Evolutionary conservation across 1,140 invertebrate species (phyloP).

Genomic region (Oryzaephilus surinamensis): DNA sequence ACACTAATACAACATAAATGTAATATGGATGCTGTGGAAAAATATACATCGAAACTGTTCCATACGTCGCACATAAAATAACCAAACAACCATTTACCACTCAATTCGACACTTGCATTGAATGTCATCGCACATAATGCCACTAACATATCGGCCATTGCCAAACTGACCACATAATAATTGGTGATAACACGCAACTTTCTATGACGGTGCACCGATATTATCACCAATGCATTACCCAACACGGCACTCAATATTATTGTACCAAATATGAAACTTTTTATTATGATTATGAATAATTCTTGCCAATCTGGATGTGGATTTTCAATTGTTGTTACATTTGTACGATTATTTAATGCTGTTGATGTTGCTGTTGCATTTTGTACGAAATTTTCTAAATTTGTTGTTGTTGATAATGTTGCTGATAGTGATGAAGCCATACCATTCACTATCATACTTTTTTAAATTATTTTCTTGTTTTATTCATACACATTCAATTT

Average conservation of each 20-base stretch:
- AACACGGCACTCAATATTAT: constrained; percentile 81
- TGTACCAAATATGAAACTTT: constrained; percentile 62
- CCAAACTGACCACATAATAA: constrained; percentile 88
- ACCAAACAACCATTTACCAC: constrained; percentile 78
- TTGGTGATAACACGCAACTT: constrained; percentile 81
- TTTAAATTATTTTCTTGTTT: too few species aligned
- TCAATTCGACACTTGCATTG: constrained; percentile 78
- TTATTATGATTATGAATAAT: constrained; percentile 50
- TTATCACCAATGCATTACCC: constrained; percentile 78
- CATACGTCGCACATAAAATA: constrained; percentile 86
- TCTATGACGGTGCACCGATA: constrained; percentile 60
- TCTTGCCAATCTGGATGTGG: constrained; percentile 39
- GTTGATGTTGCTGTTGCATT: constrained; percentile 20
- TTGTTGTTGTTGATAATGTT: constrained; percentile 23
- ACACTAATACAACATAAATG: constrained; percentile 92
- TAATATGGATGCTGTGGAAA: constrained; percentile 86
- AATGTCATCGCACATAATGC: constrained; percentile 92
- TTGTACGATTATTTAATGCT: constrained; percentile 25
- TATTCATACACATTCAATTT: too few species aligned
- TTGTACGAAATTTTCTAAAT: constrained; percentile 15
- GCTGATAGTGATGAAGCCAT: constrained; percentile 35
- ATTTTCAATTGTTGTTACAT: constrained; percentile 28
- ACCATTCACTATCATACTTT: constrained; percentile 35
- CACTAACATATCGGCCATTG: constrained; percentile 84
- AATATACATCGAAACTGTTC: constrained; percentile 92